These are phyloP conservation scores for Sabellastarte sp. DNA, from an alignment of 2,888 invertebrate species.

Conservation along the genomic window DNA sequence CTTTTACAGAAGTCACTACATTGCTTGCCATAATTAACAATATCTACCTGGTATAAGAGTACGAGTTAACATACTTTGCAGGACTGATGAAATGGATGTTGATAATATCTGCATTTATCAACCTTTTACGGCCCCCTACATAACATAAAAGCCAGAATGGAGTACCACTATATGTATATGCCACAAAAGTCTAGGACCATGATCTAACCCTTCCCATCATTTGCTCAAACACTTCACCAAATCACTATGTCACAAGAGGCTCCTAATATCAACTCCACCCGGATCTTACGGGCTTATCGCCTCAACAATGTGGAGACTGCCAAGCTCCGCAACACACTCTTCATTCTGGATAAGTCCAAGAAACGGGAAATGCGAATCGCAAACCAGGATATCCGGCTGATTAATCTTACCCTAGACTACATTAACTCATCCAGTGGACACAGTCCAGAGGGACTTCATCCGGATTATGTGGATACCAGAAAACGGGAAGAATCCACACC, in stretches of 20 bases:
- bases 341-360: slow-evolving; percentile 45
- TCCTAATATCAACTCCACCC: slow-evolving; percentile 27
- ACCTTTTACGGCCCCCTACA: too few species aligned
- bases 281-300: slow-evolving; percentile 47
- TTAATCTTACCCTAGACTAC: slow-evolving; percentile 45
- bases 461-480: slow-evolving; percentile 16
- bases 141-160: too few species aligned
- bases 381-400: slow-evolving; percentile 49
- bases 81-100: too few species aligned
- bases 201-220: too few species aligned
- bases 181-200: too few species aligned
- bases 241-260: background rate
- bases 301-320: slow-evolving; percentile 48
- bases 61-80: too few species aligned
- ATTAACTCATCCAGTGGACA: slow-evolving; percentile 50
- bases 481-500: slow-evolving; percentile 29
- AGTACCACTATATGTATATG: too few species aligned
- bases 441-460: slow-evolving; percentile 43
- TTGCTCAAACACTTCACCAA: too few species aligned
- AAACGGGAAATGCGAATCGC: slow-evolving; percentile 39
- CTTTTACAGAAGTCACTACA: too few species aligned
- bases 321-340: slow-evolving; percentile 36
- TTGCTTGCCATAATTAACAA: too few species aligned
- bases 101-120: too few species aligned
- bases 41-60: too few species aligned